Percentiles rank a stretch among this genome's conserved stretches.
These are phyloP conservation scores for Phyllopteryx taeniolatus DNA, from an alignment of 2,113 vertebrate genomes.

Conservation along the genomic window DNA sequence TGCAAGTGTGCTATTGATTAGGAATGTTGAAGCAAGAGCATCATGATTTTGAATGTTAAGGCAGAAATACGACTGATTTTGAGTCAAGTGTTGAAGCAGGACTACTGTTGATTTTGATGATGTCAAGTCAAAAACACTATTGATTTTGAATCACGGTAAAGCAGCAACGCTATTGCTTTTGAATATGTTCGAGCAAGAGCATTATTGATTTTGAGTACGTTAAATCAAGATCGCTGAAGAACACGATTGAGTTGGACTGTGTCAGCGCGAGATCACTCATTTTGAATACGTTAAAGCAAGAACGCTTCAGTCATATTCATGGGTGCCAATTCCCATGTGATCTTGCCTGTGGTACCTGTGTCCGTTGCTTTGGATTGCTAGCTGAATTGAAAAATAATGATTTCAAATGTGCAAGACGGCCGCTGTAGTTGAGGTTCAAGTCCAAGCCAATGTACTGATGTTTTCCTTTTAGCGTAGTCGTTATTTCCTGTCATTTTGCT, in stretches of 20 bases:
- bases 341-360: too few relatives aligned
- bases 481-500: too few relatives aligned
- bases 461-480: too few relatives aligned
- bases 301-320: too few relatives aligned
- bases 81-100: too few relatives aligned
- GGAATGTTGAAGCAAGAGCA: too few relatives aligned
- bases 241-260: background rate
- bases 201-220: background rate
- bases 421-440: background rate
- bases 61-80: background rate
- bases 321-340: too few relatives aligned
- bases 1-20: too few relatives aligned
- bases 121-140: background rate
- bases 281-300: background rate
- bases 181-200: background rate
- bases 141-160: background rate
- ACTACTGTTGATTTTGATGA: too few relatives aligned
- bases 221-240: background rate
- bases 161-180: background rate
- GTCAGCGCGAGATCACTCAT: background rate
- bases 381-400: background rate
- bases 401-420: background rate
- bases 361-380: background rate
- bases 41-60: too few relatives aligned
- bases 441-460: too few relatives aligned